Evolutionary conservation across 2,113 vertebrate species (phyloP).

Genomic region (Regulus satrapa): DNA sequence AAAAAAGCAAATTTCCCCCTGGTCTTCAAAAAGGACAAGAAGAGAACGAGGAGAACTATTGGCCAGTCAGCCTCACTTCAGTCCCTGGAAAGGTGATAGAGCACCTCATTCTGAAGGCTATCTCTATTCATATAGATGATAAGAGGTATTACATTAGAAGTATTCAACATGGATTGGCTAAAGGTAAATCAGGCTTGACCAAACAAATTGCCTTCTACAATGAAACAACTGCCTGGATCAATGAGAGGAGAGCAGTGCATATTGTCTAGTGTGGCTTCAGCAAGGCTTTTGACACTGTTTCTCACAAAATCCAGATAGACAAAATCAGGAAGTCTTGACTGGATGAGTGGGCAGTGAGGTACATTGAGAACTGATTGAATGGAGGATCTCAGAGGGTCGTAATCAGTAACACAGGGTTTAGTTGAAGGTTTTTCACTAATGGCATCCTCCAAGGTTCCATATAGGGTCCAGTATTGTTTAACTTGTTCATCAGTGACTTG

Average conservation of each 20-base stretch:
- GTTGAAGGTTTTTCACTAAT: neutral
- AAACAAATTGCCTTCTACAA: neutral
- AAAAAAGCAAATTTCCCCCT: neutral
- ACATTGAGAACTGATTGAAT: neutral
- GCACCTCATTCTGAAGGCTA: neutral
- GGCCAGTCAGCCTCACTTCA: neutral
- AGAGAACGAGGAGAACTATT: neutral
- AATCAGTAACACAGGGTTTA: neutral
- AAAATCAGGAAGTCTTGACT: neutral
- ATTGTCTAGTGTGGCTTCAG: neutral
- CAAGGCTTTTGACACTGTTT: neutral
- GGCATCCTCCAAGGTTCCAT: neutral
- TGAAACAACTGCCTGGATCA: neutral
- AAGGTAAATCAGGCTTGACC: neutral
- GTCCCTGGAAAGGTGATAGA: neutral
- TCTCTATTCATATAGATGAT: neutral
- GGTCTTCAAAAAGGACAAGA: neutral
- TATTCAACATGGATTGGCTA: neutral
- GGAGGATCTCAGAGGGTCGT: neutral
- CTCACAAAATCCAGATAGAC: neutral
- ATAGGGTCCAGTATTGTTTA: neutral
- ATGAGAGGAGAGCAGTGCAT: neutral
- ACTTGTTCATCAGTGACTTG: neutral
- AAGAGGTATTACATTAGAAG: neutral
- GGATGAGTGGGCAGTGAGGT: neutral